Base-by-base conservation (phyloP, 2,113 vertebrate species). In the Halichoerus grypus region DNA sequence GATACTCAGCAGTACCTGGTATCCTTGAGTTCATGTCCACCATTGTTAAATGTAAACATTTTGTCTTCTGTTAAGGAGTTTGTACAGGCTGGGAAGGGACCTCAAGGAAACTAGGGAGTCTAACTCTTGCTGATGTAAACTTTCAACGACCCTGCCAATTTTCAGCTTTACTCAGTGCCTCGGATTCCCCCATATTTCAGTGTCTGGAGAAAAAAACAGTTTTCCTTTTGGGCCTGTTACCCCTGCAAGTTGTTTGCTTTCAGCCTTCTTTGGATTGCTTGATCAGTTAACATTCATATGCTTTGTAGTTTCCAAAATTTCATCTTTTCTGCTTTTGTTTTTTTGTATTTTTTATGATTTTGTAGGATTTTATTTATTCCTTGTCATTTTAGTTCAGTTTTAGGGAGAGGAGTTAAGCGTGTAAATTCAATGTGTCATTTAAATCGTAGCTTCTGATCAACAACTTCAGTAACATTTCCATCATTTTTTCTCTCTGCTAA, bases 251-350 rank as follows among this genome's bases (percentile, higher is more conserved):
- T 90, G 6, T 86, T 74, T 72, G 53, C 33, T 76, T 69, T 55
- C 49, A 14, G 21, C 15, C n/a, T 63, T 67, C 42, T 59, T 26
- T 69, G 42, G 9, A 53, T 5, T 21, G 39, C 72, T 81, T 5
- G 24, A 42, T 55, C 51, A 59, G 13, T 84, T 57, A 59, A 28
- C 18, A 69, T 83, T 87, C 42, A 63, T 14, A 57, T 19, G 15
- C 14, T 85, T 92, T 61, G 31, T 36, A 94, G 13, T 94, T 96
- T 57, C 88, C 16, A 71, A 55, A 77, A 91, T 81, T 55, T 85
- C 18, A 0, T 77, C 42, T 22, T 94, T 24, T 28, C 8, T 57
- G 4, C 28, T 49, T 4, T 93, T 83, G 21, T 65, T 82, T 39
- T 96, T 88, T 91, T 74, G 18, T 83, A 53, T 16, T 84, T 79